These are phyloP conservation scores for Distichodus sexfasciatus DNA, from an alignment of 2,797 vertebrate genomes.

Conservation along the genomic window DNA sequence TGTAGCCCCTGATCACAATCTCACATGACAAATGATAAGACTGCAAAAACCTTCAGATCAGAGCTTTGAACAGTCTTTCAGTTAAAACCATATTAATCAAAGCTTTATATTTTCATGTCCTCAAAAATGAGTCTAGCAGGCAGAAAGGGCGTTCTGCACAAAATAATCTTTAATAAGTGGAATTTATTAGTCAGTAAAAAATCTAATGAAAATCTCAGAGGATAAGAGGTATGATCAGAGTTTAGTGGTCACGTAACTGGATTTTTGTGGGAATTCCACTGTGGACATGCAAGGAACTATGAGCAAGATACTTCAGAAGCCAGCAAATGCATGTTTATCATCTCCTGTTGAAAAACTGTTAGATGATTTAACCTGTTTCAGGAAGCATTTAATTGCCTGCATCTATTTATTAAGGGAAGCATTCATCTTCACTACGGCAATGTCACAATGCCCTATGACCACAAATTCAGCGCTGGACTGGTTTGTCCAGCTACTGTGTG, in stretches of 20 bases:
- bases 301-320: not conserved
- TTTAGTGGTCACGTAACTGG: not conserved
- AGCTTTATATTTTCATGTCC: slow-evolving; percentile 5
- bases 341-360: not conserved
- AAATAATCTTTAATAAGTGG: too few relatives aligned
- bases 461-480: not conserved
- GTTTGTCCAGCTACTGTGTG: not conserved
- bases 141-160: too few relatives aligned
- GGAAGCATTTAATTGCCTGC: not conserved
- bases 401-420: not conserved
- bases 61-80: slow-evolving; percentile 2
- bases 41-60: slow-evolving; percentile 25
- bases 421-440: not conserved
- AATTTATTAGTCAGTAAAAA: not conserved
- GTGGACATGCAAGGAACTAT: not conserved
- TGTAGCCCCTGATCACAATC: too few relatives aligned
- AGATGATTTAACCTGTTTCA: not conserved
- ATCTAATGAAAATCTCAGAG: too few relatives aligned
- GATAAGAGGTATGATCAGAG: not conserved
- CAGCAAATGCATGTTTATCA: not conserved
- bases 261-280: too few relatives aligned
- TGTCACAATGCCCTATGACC: not conserved
- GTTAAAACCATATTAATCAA: slow-evolving; percentile 24
- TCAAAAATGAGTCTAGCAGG: not conserved
- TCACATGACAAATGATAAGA: slow-evolving; percentile 21